A percentile compares a stretch with the other conserved stretches of the same genome.
Conservation (phyloP, 2,797 vertebrate species). For the Gadopsis marmoratus region DNA sequence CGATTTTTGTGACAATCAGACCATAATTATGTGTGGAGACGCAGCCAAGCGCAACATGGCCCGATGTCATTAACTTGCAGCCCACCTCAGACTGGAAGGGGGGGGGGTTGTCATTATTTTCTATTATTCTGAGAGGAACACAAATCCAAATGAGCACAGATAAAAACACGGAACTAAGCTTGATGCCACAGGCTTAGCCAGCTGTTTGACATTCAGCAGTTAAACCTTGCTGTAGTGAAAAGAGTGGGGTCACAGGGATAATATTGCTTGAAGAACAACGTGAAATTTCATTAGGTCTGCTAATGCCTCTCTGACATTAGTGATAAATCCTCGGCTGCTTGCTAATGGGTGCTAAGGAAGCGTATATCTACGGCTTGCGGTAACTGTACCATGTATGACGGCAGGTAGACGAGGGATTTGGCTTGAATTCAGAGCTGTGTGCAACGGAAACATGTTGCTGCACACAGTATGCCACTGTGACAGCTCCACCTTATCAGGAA, state of each 20-base stretch:
- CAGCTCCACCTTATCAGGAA: conserved; percentile 54
- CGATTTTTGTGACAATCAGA: conserved; percentile 83
- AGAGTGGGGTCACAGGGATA: conserved; percentile 75
- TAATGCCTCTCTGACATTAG: conserved; percentile 79
- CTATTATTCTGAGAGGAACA: conserved; percentile 80
- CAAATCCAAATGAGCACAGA: conserved; percentile 75
- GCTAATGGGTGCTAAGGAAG: conserved; percentile 75
- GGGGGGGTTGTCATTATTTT: conserved; percentile 80
- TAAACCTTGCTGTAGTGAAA: conserved; percentile 74
- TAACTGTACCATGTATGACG: conserved; percentile 64
- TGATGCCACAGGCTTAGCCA: conserved; percentile 69
- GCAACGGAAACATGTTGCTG: conserved; percentile 59
- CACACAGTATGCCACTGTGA: conserved; percentile 34
- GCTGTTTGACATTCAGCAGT: conserved; percentile 77
- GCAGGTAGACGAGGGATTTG: conserved; percentile 52
- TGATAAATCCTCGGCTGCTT: conserved; percentile 79
- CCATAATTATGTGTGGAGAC: conserved; percentile 82
- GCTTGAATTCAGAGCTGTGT: conserved; percentile 47
- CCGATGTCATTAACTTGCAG: conserved; percentile 83
- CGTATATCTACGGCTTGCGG: conserved; percentile 60
- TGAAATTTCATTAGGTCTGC: conserved; percentile 82
- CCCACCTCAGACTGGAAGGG: conserved; percentile 77
- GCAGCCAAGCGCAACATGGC: conserved; percentile 80
- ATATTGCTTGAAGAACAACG: conserved; percentile 79
- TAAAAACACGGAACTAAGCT: conserved; percentile 64